Evolutionary conservation across 2,113 vertebrate species (phyloP).

Genomic region (Murina feae): DNA sequence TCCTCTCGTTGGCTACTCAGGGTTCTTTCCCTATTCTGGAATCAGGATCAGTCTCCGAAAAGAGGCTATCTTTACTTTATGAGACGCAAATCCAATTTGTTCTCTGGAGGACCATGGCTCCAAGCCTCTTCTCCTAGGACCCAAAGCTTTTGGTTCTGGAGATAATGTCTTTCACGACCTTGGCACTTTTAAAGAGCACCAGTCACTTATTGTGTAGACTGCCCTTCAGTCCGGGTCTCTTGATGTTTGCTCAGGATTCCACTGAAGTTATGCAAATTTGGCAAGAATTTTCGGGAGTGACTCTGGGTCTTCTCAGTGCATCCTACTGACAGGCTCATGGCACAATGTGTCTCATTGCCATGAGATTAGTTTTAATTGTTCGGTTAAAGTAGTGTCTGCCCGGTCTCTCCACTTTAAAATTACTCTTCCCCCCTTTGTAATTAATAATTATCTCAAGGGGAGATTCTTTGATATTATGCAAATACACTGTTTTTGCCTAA

Average conservation of each 20-base stretch:
- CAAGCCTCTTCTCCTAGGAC: background rate
- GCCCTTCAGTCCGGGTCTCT: background rate
- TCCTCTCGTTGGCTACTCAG: background rate
- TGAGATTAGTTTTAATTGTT: background rate
- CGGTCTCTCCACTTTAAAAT: background rate
- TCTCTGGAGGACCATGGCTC: background rate
- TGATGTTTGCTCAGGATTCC: background rate
- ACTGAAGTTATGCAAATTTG: background rate
- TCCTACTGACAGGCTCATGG: background rate
- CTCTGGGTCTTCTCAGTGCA: background rate
- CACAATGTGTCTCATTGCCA: background rate
- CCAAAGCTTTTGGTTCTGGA: background rate
- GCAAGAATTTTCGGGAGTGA: background rate
- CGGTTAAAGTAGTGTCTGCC: background rate
- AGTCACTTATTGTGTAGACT: background rate
- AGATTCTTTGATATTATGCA: conserved; percentile 4
- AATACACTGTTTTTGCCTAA: background rate
- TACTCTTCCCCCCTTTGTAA: background rate
- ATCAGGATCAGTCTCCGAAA: background rate
- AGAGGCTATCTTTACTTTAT: background rate
- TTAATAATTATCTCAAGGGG: background rate
- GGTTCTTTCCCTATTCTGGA: background rate
- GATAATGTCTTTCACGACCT: background rate
- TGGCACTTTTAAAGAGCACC: background rate
- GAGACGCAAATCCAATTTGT: background rate